Evolutionary conservation across 2,888 invertebrate genomes (phyloP).

Genomic region (Calameuta idolon): DNA sequence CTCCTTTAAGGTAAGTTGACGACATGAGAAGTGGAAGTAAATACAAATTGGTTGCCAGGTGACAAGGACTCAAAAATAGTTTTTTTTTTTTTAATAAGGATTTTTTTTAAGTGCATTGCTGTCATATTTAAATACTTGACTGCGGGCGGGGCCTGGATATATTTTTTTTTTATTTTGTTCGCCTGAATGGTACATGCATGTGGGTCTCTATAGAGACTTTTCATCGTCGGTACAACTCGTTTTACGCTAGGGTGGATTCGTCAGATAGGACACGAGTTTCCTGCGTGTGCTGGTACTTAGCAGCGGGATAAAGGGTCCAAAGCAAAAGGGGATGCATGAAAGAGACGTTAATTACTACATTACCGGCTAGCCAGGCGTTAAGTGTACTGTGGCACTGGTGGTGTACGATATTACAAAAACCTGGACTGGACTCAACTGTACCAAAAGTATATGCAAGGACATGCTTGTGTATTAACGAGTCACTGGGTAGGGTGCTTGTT

Average conservation of each 20-base stretch:
- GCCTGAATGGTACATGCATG: constrained; percentile 1
- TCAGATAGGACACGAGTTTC: background rate
- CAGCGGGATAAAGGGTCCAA: constrained; percentile 31
- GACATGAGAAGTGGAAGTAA: background rate
- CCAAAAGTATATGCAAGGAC: background rate
- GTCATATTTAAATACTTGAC: background rate
- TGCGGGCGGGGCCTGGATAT: background rate
- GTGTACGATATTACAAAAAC: background rate
- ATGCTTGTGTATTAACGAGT: background rate
- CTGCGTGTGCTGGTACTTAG: constrained; percentile 26
- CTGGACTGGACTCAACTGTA: background rate
- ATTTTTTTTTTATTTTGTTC: background rate
- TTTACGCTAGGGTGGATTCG: background rate
- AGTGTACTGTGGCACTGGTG: constrained; percentile 38
- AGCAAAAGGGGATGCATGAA: constrained; percentile 44
- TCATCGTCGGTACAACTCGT: background rate
- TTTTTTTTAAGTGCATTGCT: background rate
- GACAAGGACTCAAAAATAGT: background rate
- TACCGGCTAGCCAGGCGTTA: constrained; percentile 50
- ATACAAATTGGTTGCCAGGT: background rate
- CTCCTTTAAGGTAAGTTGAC: background rate
- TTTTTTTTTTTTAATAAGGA: background rate
- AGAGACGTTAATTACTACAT: constrained; percentile 59
- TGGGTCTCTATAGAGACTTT: constrained; percentile 18
- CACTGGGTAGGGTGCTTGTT: background rate